phyloP scores from a whole-genome alignment of 2,113 vertebrate species.

The Ophthalmolycus amberensis region DNA sequence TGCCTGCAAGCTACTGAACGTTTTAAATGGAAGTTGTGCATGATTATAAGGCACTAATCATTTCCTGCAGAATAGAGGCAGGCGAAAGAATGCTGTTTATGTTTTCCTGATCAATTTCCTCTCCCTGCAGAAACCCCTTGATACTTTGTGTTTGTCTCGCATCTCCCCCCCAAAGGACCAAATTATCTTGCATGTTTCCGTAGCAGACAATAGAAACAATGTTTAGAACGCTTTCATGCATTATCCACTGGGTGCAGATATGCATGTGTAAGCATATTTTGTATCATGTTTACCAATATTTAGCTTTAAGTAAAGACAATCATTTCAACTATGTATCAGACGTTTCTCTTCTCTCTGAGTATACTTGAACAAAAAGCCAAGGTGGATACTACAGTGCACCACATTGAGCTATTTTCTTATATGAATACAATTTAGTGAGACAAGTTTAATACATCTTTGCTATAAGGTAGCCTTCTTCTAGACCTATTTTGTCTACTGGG shows the following conservation, averaged over 20 bases:
- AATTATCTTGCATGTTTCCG: conserved; percentile 65
- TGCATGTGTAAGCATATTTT: conserved; percentile 60
- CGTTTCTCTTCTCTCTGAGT: conserved; percentile 24
- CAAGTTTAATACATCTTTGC: conserved; percentile 31
- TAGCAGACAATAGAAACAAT: conserved; percentile 52
- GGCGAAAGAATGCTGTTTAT: conserved; percentile 28
- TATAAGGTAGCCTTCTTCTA: conserved; percentile 41
- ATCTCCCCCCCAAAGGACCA: conserved; percentile 49
- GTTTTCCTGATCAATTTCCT: conserved; percentile 59
- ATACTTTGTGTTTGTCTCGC: conserved; percentile 47
- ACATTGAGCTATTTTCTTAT: conserved; percentile 7
- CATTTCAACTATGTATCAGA: conserved; percentile 25
- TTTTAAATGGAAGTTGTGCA: conserved; percentile 32
- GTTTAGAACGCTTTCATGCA: conserved; percentile 58
- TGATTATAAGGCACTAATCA: conserved; percentile 15
- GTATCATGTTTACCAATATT: conserved; percentile 52
- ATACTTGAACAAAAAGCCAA: conserved; percentile 32
- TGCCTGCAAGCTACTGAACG: conserved; percentile 20
- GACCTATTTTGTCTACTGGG: conserved; percentile 54
- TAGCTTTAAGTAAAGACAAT: conserved; percentile 51
- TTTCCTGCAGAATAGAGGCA: conserved; percentile 41
- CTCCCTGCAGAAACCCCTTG: conserved; percentile 44
- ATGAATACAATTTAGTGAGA: conserved; percentile 29
- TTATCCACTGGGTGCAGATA: conserved; percentile 60
- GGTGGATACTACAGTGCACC: not conserved